phyloP scores from a whole-genome alignment of 2,888 invertebrate genomes.

The Paralinhomoeus sp. region DNA sequence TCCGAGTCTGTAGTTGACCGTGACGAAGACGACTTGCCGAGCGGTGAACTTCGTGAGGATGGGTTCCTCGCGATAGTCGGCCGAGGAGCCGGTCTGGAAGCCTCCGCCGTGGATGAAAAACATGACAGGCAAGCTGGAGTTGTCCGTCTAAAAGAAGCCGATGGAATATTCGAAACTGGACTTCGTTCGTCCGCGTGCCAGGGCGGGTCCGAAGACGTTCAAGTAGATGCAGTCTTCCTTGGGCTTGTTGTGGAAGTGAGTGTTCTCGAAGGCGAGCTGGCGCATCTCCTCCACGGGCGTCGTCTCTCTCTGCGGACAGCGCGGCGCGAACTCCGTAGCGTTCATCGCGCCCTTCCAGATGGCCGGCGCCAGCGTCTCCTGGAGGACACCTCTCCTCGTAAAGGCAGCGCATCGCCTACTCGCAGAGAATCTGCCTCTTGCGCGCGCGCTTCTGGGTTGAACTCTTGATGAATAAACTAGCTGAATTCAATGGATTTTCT shows the following conservation, averaged over 20 bases:
- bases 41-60: constrained; percentile 22
- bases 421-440: too few species aligned
- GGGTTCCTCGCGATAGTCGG: constrained; percentile 10
- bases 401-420: too few species aligned
- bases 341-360: constrained; percentile 25
- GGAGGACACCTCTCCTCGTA: too few species aligned
- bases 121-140: constrained; percentile 54
- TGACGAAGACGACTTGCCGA: constrained; percentile 72
- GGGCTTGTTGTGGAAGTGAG: too few species aligned
- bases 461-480: too few species aligned
- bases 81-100: constrained; percentile 46
- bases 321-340: constrained; percentile 19
- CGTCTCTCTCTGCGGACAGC: constrained; percentile 11
- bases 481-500: too few species aligned
- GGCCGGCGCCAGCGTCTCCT: constrained; percentile 21
- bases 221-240: constrained; percentile 86
- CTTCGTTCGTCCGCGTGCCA: constrained; percentile 23
- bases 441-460: too few species aligned
- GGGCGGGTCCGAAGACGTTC: constrained; percentile 60
- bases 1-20: constrained; percentile 74
- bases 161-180: not conserved
- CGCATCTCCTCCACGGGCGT: constrained; percentile 5
- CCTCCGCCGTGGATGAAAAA: constrained; percentile 85
- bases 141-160: constrained; percentile 12
- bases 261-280: too few species aligned